Base-by-base conservation (phyloP, 2,797 vertebrate species). In the Capromys pilorides region DNA sequence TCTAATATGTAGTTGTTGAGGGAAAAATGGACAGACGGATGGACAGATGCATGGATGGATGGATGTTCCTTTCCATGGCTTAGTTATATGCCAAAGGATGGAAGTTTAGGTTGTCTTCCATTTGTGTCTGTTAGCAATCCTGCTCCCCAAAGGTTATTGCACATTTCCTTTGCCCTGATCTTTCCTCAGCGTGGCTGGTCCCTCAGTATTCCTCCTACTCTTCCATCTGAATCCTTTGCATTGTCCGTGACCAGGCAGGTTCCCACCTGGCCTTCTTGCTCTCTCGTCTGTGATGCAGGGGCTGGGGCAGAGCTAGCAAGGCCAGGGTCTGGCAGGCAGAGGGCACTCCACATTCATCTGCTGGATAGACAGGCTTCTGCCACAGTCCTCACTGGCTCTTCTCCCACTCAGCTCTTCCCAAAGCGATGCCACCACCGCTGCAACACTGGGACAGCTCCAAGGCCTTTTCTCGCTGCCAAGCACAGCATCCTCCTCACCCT, bases 111-210 rank as follows among this genome's bases (percentile, higher is more conserved):
- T 11, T 18, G 11, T 8, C 90, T 71, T 69, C 22, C 28, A 12
- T 36, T 94, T 87, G 31, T 66, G 45, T 31, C 59, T n/a, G 28
- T 49, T 77, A 54, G 36, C 33, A 77, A 5, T 13, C 28, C 61
- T 12, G 39, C 81, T 39, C n/a, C 2, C 0, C 2, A 22, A 36
- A 71, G 88, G 78, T 14, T 26, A 18, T 0, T 7, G 21, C 18
- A 0, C 31, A 8, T 19, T 36, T 16, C 0, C 88, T 41, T 67
- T 12, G 36, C 24, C 18, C 26, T 0, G 0, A 22, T 51, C 16
- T 22, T 54, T 7, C 54, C 62, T 79, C 49, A 22, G 45, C 2
- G 26, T 19, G 11, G 10, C 62, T n/a, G 87, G 18, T 7, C 31
- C 67, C 33, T 71, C 19, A 45, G 39, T 61, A 61, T 7, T 41